A percentile compares a stretch with the other conserved stretches of the same genome.
These are phyloP conservation scores for Caenorhabditis sp. DNA, from an alignment of 2,888 invertebrate species.

Conservation along the genomic window DNA sequence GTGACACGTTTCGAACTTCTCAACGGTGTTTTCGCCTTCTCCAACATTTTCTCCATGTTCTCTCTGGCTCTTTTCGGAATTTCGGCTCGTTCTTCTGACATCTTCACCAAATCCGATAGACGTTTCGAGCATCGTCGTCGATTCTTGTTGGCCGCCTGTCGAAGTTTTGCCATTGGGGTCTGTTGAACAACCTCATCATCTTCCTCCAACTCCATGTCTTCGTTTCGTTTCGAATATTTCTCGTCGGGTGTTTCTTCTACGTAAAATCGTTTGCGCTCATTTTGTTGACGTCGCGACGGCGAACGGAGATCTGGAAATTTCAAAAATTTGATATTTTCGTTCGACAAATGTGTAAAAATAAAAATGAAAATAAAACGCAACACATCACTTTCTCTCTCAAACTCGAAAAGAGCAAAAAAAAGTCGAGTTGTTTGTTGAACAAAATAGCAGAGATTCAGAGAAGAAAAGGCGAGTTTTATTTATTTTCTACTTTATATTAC, in stretches of 20 bases:
- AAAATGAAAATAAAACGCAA: neutral
- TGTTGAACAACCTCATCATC: slow-evolving; percentile 47
- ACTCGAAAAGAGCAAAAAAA: slow-evolving; percentile 3
- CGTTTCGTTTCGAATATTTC: slow-evolving; percentile 21
- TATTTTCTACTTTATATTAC: no score
- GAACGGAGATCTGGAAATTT: slow-evolving; percentile 23
- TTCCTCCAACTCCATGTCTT: slow-evolving; percentile 14
- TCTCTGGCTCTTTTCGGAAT: slow-evolving; percentile 23
- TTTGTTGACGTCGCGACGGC: slow-evolving; percentile 9
- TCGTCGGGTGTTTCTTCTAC: slow-evolving; percentile 56
- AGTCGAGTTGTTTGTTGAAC: neutral
- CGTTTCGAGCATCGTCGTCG: slow-evolving; percentile 31
- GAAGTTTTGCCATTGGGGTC: slow-evolving; percentile 51
- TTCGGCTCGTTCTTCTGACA: slow-evolving; percentile 27
- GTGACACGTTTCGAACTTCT: slow-evolving; percentile 8
- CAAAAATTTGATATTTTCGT: neutral
- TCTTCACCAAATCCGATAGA: slow-evolving; percentile 44
- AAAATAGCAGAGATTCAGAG: no score
- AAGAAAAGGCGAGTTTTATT: no score
- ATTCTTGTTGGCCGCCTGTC: slow-evolving; percentile 23
- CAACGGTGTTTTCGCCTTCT: slow-evolving; percentile 32
- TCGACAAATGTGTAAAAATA: no score
- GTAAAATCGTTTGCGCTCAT: slow-evolving; percentile 14
- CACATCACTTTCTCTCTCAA: neutral
- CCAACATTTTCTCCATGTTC: slow-evolving; percentile 25